phyloP scores from a whole-genome alignment of 2,113 vertebrate species.

The Cyanocitta stelleri region DNA sequence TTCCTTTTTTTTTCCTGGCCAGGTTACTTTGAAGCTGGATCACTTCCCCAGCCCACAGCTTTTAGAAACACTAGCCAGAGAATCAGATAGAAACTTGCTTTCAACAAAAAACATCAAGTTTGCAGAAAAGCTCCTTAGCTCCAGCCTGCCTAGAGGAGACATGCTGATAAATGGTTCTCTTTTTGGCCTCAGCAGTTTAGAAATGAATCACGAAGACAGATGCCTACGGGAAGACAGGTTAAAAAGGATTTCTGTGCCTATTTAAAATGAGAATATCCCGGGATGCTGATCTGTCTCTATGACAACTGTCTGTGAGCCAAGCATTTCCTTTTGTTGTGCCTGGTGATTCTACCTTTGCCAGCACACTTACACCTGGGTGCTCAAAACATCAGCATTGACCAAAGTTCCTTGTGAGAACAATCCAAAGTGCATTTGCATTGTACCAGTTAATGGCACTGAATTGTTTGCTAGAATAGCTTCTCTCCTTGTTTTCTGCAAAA shows the following conservation, averaged over 20 bases:
- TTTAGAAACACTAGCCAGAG: constrained; percentile 27
- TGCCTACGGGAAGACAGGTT: constrained; percentile 37
- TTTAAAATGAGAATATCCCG: not conserved
- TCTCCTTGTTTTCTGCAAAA: not conserved
- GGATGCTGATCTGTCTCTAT: constrained; percentile 53
- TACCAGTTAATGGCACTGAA: not conserved
- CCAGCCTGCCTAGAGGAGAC: constrained; percentile 20
- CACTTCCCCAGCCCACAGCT: constrained; percentile 37
- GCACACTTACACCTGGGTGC: not conserved
- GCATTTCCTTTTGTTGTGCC: not conserved
- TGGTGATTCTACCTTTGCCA: not conserved
- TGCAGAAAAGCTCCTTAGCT: constrained; percentile 57
- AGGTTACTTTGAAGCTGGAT: constrained; percentile 56
- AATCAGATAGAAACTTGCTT: constrained; percentile 52
- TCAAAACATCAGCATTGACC: not conserved
- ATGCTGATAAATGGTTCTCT: constrained; percentile 40
- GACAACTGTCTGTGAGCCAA: constrained; percentile 38
- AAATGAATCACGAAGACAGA: constrained; percentile 41
- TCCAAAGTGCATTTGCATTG: not conserved
- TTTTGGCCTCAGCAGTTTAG: constrained; percentile 22
- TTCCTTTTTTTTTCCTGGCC: constrained; percentile 55
- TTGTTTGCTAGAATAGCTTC: not conserved
- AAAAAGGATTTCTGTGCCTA: constrained; percentile 25
- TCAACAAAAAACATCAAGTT: constrained; percentile 37
- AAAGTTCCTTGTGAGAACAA: not conserved